phyloP scores from a whole-genome alignment of 2,888 invertebrate genomes.

The Spisula subtruncata region DNA sequence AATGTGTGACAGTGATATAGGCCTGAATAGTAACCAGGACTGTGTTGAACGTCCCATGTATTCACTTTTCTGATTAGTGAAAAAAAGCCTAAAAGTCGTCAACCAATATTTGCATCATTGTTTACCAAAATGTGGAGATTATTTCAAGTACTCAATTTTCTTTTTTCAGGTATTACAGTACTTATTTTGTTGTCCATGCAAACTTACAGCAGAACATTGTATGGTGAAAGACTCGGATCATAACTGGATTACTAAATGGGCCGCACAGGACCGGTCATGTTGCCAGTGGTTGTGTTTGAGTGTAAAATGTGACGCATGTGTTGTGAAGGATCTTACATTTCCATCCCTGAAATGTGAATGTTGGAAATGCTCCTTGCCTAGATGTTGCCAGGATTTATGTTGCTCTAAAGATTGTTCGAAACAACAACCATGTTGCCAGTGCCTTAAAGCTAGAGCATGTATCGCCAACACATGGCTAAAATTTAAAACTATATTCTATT shows the following conservation, averaged over 20 bases:
- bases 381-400: neutral
- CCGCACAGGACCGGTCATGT: neutral
- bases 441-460: neutral
- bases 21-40: too few species aligned
- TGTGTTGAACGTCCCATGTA: too few species aligned
- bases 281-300: conserved; percentile 26
- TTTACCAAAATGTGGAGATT: too few species aligned
- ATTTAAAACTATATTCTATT: neutral
- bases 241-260: conserved; percentile 7
- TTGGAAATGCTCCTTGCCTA: neutral
- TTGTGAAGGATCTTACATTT: neutral
- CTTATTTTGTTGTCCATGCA: conserved; percentile 30
- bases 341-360: neutral
- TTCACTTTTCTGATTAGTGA: too few species aligned
- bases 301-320: neutral
- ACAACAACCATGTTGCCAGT: neutral
- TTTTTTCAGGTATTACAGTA: conserved; percentile 38
- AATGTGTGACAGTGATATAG: too few species aligned
- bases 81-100: too few species aligned
- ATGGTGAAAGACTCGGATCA: neutral
- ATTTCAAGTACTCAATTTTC: neutral
- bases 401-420: neutral
- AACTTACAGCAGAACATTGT: conserved; percentile 3
- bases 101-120: too few species aligned
- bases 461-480: neutral